Percentiles rank a stretch among this genome's conserved stretches.
phyloP scores from a whole-genome alignment of 2,888 invertebrate species.

The Stictocephala bisonia region DNA sequence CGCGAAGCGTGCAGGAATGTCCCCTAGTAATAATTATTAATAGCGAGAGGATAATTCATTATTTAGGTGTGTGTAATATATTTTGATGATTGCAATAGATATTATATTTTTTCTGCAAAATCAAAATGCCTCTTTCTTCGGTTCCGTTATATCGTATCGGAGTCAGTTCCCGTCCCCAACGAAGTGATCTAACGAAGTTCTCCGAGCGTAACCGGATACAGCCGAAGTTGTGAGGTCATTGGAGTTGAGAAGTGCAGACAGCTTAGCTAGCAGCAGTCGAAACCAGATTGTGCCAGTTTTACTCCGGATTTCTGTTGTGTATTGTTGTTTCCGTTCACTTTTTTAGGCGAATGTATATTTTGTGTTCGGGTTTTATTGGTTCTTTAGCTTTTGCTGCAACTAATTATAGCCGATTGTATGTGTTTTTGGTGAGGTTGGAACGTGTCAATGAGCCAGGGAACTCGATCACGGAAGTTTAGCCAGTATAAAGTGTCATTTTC shows the following conservation, averaged over 20 bases:
- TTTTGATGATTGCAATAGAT: no score
- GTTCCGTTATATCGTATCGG: no score
- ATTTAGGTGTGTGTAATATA: no score
- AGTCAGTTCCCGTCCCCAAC: no score
- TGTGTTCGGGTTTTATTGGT: conserved; percentile 10
- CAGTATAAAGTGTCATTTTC: not conserved
- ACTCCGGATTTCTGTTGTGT: conserved; percentile 17
- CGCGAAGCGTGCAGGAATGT: no score
- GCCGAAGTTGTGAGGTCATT: conserved; percentile 42
- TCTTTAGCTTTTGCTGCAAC: not conserved
- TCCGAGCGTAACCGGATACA: conserved; percentile 45
- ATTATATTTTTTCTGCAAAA: no score
- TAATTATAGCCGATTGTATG: not conserved
- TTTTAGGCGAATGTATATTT: conserved; percentile 16
- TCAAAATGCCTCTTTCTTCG: no score
- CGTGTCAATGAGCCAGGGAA: conserved; percentile 32
- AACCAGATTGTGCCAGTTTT: conserved; percentile 48
- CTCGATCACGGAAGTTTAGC: conserved; percentile 18
- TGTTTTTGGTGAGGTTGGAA: not conserved
- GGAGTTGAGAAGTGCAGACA: not conserved
- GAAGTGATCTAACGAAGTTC: conserved; percentile 31
- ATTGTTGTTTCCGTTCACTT: not conserved
- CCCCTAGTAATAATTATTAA: no score
- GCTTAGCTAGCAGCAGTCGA: conserved; percentile 15
- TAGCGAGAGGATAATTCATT: no score